Evolutionary conservation across 2,797 vertebrate genomes (phyloP), one percentile per base, ranked within the genome.

Genomic region (Choloepus didactylus): DNA sequence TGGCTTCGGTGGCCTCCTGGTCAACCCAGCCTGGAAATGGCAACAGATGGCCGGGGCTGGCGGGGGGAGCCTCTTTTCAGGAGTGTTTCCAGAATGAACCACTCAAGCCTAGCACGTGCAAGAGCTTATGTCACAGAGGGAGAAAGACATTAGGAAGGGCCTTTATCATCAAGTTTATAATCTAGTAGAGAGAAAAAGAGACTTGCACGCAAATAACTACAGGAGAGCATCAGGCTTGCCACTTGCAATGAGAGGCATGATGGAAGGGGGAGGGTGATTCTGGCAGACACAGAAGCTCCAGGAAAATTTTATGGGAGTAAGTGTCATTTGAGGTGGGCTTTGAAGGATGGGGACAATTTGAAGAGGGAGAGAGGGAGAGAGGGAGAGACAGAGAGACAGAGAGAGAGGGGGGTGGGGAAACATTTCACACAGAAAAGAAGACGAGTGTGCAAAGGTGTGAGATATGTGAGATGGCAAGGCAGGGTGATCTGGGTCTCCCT

Each of bases 41-140:
- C 5, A 16, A 75, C 12, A 2, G 59, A 16, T 2, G 19, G 35
- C 27, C 62, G 9, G 62, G 11, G 69, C 19, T 14, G 46, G 46
- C 5, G 5, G 4, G 60, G 60, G 25, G 6, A 46, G 14, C 21
- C 25, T 1, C 9, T 91, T 84, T 9, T 81, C 49, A 76, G 41
- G 56, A 56, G 56, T 5, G 62, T 69, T 49, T 49, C 41, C 6
- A 19, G 62, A 41, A 46, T 72, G 51, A 25, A 3, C 59, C 35
- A 2, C 49, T 0, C 5, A 16, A 11, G 49, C 16, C 87, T 3
- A 2, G 21, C 16, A 9, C 0, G 1, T 19, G 16, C 0, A 0
- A 8, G 38, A 16, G 4, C 15, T 66, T 9, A 8, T 0, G 5
- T 35, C 41, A 7, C 3, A 12, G 4, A 7, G 0, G 29, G 44